Evolutionary conservation across 2,113 vertebrate species (phyloP), one percentile per base, ranked within the genome.

Genomic region (Zingel zingel): DNA sequence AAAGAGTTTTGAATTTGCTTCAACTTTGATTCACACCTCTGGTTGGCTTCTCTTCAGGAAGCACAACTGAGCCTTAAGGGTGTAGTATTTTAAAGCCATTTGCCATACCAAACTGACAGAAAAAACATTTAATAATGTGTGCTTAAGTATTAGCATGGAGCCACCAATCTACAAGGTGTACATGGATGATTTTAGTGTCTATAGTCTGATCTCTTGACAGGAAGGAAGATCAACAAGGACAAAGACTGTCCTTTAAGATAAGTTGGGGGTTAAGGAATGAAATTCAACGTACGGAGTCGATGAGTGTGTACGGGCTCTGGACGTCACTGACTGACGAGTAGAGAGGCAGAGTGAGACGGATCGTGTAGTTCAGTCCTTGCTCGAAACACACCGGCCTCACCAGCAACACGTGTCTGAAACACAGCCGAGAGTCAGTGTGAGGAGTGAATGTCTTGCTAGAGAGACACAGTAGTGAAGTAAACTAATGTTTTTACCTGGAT

Each of bases 331-430:
- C 84, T 0, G 95, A 94, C 0, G 97, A 97, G 87, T 99, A 99
- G 51, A 94, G 95, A 0, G 97, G 80, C 75, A 99, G 95, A 57
- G 92, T 96, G 86, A 99, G 79, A 8, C 93, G 95, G 76, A 99
- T 86, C 0, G 97, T 98, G 93, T 99, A 99, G 90, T 98, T 99
- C 87, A 96, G 91, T 1, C 96, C 98, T 87, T 96, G 95, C 90
- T 99, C 97, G 0, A 99, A 97, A 93, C 98, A 99, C 86, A 99
- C 94, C 0, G 98, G 95, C 21, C 81, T 95, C 0, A 95, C 89
- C 73, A 99, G 95, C 86, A 97, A 91, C 0, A 97, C 95, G 0
- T 99, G 97, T 80, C 98, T 99, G 91, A 47, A 81, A 81, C 39
- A 82, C 51, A 79, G n/a, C 43, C 39, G 3, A 45, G 1, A 45